Percentiles rank a stretch among this genome's conserved stretches.
Conservation (phyloP, 2,888 invertebrate genomes). For the Escarpia spicata region DNA sequence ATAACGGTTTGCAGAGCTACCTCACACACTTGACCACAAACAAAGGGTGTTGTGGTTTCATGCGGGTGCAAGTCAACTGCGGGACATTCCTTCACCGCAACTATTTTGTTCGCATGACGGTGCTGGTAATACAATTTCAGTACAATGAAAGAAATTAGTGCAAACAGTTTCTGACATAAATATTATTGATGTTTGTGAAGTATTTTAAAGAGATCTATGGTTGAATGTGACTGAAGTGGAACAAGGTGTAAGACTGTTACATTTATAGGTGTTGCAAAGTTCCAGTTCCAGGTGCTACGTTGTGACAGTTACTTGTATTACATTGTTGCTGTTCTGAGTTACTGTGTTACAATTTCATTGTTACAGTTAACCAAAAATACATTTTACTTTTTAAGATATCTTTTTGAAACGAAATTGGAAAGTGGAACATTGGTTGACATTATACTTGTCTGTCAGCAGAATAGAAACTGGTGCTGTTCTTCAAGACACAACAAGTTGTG, state of each 20-base stretch:
- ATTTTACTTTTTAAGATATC: too few species aligned
- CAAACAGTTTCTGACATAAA: background rate
- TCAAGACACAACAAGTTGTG: too few species aligned
- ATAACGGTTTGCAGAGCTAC: background rate
- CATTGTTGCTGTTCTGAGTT: background rate
- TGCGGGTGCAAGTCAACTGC: background rate
- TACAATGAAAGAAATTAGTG: background rate
- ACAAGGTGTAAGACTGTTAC: background rate
- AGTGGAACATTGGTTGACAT: too few species aligned
- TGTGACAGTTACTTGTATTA: background rate
- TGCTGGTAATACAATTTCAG: background rate
- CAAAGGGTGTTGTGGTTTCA: background rate
- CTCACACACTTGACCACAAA: background rate
- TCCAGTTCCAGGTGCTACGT: background rate
- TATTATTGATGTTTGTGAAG: background rate
- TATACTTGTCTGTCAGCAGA: too few species aligned
- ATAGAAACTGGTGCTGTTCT: too few species aligned
- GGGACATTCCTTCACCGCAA: background rate
- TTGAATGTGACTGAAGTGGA: background rate
- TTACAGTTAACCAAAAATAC: background rate
- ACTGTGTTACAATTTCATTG: background rate
- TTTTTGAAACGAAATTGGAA: too few species aligned
- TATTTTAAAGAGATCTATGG: background rate
- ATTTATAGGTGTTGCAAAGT: background rate
- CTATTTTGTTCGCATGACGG: background rate